phyloP scores from a whole-genome alignment of 2,797 vertebrate genomes.

The Muraenolepis orangiensis region DNA sequence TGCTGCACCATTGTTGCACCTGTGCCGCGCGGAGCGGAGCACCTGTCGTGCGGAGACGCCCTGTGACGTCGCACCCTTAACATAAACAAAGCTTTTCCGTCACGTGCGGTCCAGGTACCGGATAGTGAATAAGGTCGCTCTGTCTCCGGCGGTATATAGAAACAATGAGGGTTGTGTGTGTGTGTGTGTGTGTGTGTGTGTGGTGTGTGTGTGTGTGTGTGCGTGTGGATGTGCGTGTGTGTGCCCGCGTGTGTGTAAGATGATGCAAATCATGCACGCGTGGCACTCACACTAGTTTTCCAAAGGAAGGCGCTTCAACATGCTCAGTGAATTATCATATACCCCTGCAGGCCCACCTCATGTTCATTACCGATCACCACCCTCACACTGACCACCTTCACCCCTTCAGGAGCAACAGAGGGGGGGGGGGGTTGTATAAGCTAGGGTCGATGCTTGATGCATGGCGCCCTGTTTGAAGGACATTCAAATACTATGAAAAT shows the following conservation, averaged over 20 bases:
- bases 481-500: conserved; percentile 52
- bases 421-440: too few species aligned
- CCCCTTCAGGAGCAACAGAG: neutral
- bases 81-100: too few species aligned
- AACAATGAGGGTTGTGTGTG: too few species aligned
- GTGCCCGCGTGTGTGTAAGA: too few species aligned
- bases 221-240: too few species aligned
- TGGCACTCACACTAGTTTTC: neutral
- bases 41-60: conserved; percentile 31
- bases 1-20: conserved; percentile 39
- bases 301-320: neutral
- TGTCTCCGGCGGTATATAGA: too few species aligned
- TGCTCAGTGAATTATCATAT: neutral
- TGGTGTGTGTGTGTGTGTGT: too few species aligned
- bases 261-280: neutral
- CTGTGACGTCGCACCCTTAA: conserved; percentile 12
- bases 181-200: too few species aligned
- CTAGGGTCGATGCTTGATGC: neutral
- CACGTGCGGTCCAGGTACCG: too few species aligned
- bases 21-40: too few species aligned
- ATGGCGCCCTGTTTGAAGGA: neutral
- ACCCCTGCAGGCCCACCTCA: neutral
- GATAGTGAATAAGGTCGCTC: too few species aligned
- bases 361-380: neutral
- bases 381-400: neutral